Conservation (phyloP, 2,113 vertebrate species). For the Laticauda laticaudata region DNA sequence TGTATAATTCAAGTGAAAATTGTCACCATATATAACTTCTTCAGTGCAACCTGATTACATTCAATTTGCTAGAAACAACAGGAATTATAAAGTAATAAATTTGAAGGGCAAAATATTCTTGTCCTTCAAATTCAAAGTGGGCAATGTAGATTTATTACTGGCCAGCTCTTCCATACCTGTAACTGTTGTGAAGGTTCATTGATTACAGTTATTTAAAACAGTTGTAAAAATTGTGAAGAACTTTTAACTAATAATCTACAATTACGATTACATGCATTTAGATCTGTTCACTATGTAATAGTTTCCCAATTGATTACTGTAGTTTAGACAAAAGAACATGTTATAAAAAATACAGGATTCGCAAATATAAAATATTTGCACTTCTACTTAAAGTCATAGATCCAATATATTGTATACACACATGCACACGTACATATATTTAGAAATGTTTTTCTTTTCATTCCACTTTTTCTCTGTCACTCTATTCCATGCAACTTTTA, state of each 20-base stretch:
- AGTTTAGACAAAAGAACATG: background rate
- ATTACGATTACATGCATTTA: background rate
- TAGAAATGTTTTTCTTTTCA: background rate
- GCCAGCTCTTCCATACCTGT: background rate
- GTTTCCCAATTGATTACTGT: background rate
- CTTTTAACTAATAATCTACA: background rate
- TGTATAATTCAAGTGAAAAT: background rate
- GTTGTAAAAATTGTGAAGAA: background rate
- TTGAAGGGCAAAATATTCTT: background rate
- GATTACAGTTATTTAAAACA: background rate
- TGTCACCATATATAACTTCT: background rate
- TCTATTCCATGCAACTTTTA: background rate
- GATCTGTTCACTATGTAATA: background rate
- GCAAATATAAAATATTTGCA: background rate
- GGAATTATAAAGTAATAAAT: background rate
- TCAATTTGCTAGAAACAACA: background rate
- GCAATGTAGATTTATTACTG: background rate
- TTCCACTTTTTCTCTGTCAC: background rate
- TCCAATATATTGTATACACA: background rate
- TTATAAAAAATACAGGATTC: background rate
- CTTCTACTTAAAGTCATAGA: background rate
- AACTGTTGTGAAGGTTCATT: background rate
- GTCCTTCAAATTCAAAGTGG: background rate
- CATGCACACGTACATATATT: background rate
- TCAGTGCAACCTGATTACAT: background rate